Evolutionary conservation across 2,797 vertebrate species (phyloP), one percentile per base, ranked within the genome.

Genomic region (Geotrypetes seraphini): DNA sequence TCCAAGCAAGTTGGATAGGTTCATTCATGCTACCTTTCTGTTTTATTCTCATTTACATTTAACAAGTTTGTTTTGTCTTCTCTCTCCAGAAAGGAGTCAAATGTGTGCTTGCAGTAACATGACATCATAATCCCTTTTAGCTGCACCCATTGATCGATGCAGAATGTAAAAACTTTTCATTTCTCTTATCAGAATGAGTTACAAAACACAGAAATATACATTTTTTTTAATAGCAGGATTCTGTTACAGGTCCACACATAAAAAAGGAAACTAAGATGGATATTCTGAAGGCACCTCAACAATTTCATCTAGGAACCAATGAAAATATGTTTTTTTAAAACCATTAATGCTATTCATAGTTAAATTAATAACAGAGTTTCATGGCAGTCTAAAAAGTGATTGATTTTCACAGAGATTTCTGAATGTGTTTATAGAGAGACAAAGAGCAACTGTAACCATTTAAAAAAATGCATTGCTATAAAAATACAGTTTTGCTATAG

Each of bases 111-210:
- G 37, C 50, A 50, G 46, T 53, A 34, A 43, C n/a, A 15, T 47
- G 27, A 28, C 47, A 60, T 40, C 33, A 23, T 5, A 41, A 41
- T 64, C 57, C 51, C 50, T 68, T 70, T 62, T 54, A 45, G 24
- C 59, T 69, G 41, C 16, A 58, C 22, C n/a, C 43, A 47, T 1
- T 35, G 20, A 47, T 29, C 19, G 37, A 63, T 55, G 47, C 40
- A 39, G 31, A 53, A 43, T 45, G 26, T 53, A 45, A 50, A n/a
- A 41, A 35, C 19, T 22, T 43, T 44, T 22, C 6, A 7, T 8
- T 9, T n/a, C n/a, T n/a, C n/a, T n/a, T n/a, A n/a, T n/a, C 24
- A 39, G 28, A 39, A 45, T n/a, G 21, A 44, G 17, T n/a, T n/a
- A n/a, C n/a, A n/a, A n/a, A n/a, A n/a, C n/a, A n/a, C n/a, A n/a